These are phyloP conservation scores for Rhamnusium bicolor DNA, from an alignment of 2,888 invertebrate species.

Conservation along the genomic window DNA sequence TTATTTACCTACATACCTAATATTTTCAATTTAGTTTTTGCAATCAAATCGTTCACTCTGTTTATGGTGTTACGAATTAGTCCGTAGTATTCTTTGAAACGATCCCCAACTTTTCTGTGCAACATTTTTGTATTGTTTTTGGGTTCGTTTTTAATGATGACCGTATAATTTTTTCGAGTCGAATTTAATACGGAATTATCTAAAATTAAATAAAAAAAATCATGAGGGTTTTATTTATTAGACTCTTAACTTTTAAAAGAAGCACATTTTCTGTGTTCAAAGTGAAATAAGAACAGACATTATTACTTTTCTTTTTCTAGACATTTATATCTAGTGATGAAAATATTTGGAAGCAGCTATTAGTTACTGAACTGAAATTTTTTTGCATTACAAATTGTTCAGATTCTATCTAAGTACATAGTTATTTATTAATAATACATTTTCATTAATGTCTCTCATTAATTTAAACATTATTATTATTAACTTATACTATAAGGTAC, in stretches of 20 bases:
- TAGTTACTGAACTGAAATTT: too few relatives aligned
- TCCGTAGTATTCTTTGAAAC: constrained; percentile 17
- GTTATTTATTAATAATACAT: too few relatives aligned
- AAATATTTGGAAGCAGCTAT: too few relatives aligned
- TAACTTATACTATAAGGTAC: too few relatives aligned
- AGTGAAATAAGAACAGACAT: too few relatives aligned
- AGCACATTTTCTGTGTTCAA: too few relatives aligned
- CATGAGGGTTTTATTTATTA: neutral
- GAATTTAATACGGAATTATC: neutral
- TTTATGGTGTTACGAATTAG: constrained; percentile 1
- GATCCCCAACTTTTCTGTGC: constrained; percentile 11
- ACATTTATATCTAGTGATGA: too few relatives aligned
- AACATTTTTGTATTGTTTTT: neutral
- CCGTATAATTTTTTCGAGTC: constrained; percentile 1
- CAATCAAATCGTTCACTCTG: constrained; percentile 4
- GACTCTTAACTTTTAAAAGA: neutral
- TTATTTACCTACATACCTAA: constrained; percentile 18
- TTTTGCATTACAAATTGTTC: too few relatives aligned
- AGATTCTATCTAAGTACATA: too few relatives aligned
- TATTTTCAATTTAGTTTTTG: constrained; percentile 9
- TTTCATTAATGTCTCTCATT: too few relatives aligned
- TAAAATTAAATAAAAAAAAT: constrained; percentile 10
- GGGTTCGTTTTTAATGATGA: neutral
- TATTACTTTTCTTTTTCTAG: too few relatives aligned
- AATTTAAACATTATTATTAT: too few relatives aligned